phyloP scores from a whole-genome alignment of 2,113 vertebrate genomes.

The Galeopterus variegatus region DNA sequence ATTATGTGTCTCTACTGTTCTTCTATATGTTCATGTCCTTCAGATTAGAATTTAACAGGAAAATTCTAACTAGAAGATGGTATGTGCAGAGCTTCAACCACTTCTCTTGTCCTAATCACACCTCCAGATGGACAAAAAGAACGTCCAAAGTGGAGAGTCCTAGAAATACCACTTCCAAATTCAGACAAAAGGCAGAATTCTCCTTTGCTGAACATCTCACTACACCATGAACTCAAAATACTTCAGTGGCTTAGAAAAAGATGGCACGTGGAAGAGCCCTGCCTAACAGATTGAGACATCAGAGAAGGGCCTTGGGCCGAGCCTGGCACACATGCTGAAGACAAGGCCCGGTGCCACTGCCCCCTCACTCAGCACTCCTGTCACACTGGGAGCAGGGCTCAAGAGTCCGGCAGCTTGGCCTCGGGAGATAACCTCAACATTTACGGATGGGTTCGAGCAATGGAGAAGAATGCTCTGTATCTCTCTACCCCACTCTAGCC shows the following conservation, averaged over 20 bases:
- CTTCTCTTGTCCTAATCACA: not conserved
- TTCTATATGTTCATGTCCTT: not conserved
- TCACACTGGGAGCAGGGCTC: not conserved
- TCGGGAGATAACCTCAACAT: not conserved
- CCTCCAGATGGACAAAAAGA: not conserved
- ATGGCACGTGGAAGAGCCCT: not conserved
- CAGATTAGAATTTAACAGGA: not conserved
- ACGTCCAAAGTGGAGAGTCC: not conserved
- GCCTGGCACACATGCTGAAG: not conserved
- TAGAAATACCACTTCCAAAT: not conserved
- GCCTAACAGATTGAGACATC: constrained; percentile 46
- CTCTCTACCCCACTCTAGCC: not conserved
- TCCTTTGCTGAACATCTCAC: not conserved
- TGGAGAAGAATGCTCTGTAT: not conserved
- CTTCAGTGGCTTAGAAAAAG: not conserved
- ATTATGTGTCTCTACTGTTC: not conserved
- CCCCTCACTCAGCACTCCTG: not conserved
- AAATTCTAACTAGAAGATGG: not conserved
- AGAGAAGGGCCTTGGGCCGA: not conserved
- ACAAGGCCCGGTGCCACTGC: not conserved
- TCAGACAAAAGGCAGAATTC: constrained; percentile 17
- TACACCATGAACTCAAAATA: not conserved
- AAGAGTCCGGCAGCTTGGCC: not conserved
- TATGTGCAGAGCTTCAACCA: not conserved
- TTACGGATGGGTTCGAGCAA: not conserved